Evolutionary conservation across 2,797 vertebrate species (phyloP), one percentile per base, ranked within the genome.

Genomic region (Fistularia tabacaria): DNA sequence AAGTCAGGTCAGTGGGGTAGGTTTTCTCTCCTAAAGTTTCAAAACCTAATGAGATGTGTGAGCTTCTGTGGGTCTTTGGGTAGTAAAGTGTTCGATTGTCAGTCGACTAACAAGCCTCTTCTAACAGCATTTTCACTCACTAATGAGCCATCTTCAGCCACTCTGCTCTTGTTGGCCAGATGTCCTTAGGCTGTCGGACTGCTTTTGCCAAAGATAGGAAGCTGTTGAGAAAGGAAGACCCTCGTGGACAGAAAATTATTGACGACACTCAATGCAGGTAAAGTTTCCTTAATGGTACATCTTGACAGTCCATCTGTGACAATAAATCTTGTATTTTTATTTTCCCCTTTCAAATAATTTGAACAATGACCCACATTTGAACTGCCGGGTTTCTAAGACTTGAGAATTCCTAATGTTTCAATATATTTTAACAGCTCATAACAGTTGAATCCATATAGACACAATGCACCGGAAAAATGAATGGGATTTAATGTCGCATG

Each of bases 71-170:
- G 58, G 62, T 65, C 52, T 71, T 54, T 64, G 65, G 61, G 49
- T 62, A 59, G 60, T 49, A 67, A 76, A 66, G 54, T 64, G 49
- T 56, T 46, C 43, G 45, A 58, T 69, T 68, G 66, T 78, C 65
- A 60, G 57, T 56, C 72, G 77, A 73, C 75, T 72, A 62, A 76
- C 66, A 70, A 72, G 64, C 64, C 42, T 43, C 53, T 64, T 58
- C 38, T 1, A 45, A 68, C 69, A 63, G 62, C 70, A 66, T 70
- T 71, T 71, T 54, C 52, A 63, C 62, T 64, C 47, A 51, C 75
- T 77, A 84, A 87, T 81, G 78, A 85, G 71, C 64, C 59, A 57
- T 73, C 75, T 64, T 71, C 56, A 59, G 44, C 38, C n/a, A 8
- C 43, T 51, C 47, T 41, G 46, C 65, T 73, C 55, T 73, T 53